Percentiles rank a stretch among this genome's conserved stretches.
Evolutionary conservation across 1,140 invertebrate species (phyloP).

Genomic region (Ladona fulva): DNA sequence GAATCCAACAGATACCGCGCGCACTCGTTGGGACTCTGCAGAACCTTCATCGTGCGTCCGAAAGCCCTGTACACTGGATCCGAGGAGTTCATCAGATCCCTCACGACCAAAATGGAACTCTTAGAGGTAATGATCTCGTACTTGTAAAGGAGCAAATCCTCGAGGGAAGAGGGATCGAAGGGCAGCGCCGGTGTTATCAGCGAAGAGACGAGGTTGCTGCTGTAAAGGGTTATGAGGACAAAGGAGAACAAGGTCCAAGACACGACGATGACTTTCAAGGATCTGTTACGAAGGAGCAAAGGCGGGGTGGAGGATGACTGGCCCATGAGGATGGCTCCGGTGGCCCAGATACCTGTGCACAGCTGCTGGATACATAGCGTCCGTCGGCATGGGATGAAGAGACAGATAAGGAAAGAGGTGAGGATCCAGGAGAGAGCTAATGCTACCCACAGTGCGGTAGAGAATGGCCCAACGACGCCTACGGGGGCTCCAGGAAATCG

Average conservation of each 20-base stretch:
- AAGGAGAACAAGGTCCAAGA: neutral
- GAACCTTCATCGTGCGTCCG: neutral
- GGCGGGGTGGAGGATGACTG: neutral
- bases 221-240: neutral
- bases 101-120: neutral
- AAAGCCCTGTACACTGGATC: neutral
- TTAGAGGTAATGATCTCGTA: neutral
- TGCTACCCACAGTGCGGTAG: neutral
- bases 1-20: neutral
- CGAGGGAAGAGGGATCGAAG: neutral
- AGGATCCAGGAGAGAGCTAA: neutral
- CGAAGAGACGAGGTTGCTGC: neutral
- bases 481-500: neutral
- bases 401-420: neutral
- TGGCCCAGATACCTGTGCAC: neutral
- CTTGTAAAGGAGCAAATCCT: neutral
- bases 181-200: neutral
- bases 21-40: neutral
- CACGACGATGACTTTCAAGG: neutral
- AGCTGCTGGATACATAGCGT: neutral
- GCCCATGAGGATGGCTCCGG: neutral
- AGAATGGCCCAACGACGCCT: neutral
- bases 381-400: neutral
- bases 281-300: neutral
- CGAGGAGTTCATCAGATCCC: neutral